Evolutionary conservation across 2,113 vertebrate species (phyloP).

Genomic region (Bothrops jararaca): DNA sequence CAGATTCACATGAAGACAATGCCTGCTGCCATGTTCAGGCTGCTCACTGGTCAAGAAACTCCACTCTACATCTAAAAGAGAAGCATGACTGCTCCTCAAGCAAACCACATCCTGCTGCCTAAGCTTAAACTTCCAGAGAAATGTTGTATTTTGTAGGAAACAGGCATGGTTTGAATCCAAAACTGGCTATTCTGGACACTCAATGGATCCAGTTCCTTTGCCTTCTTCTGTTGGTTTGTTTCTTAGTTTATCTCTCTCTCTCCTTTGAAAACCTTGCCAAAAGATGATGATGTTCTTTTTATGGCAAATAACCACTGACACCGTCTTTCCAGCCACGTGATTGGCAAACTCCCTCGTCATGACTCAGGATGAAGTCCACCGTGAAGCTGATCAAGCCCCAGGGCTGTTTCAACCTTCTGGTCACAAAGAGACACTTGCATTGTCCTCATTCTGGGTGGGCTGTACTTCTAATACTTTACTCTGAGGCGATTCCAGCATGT

Average conservation of each 20-base stretch:
- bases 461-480: slow-evolving; percentile 54
- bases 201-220: slow-evolving; percentile 54
- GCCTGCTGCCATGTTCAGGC: slow-evolving; percentile 98
- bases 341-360: slow-evolving; percentile 32
- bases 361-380: slow-evolving; percentile 23
- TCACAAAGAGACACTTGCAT: not conserved
- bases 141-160: slow-evolving; percentile 62
- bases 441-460: not conserved
- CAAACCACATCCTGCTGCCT: slow-evolving; percentile 27
- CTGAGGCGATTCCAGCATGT: not conserved
- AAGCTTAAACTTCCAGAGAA: slow-evolving; percentile 31
- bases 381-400: not conserved
- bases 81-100: slow-evolving; percentile 24
- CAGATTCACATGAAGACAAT: slow-evolving; percentile 99
- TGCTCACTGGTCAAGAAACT: slow-evolving; percentile 97
- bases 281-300: slow-evolving; percentile 53
- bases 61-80: slow-evolving; percentile 89
- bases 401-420: no score
- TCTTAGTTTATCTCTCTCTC: slow-evolving; percentile 41
- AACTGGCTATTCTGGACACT: slow-evolving; percentile 43
- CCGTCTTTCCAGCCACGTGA: slow-evolving; percentile 61
- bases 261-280: slow-evolving; percentile 51
- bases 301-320: slow-evolving; percentile 56
- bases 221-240: slow-evolving; percentile 55
- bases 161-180: slow-evolving; percentile 48